Base-by-base conservation (phyloP, 2,888 invertebrate species). In the Ichneumoninae sp. region DNA sequence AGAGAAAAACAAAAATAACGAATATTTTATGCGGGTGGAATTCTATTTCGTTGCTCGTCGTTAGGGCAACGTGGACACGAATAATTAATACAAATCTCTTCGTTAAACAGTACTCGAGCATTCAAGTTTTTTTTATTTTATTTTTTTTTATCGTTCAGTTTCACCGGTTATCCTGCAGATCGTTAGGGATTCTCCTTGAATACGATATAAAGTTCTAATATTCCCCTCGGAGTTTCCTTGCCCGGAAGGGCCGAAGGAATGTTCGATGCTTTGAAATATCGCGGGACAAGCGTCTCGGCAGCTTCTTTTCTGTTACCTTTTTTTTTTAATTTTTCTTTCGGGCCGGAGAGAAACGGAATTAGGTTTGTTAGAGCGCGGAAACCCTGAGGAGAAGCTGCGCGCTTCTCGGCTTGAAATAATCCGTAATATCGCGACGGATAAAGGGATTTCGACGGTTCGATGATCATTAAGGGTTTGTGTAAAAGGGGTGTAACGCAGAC, bases 401-500 rank as follows among this genome's bases (percentile, higher is more conserved):
- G 70, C 36, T 65, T 52, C 40, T 65, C 52, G 65, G 19, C 70
- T 40, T 71, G 54, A 79, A 79, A 79, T 79, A 79, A 79, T 79
- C 71, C 71, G 63, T 65, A 71, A 65, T 65, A 76, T 73, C n/a
- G 70, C 65, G 70, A 71, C 81, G 76, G 50, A 75, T 74, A 78
- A 70, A 63, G 60, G 63, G 60, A 22, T 63, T 69, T 63, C 26
- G 19, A 36, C 50, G 13, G 36, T 65, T 65, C 79, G 63, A 71
- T 71, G 79, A 65, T 79, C 71, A 54, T 79, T 71, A 79, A 75
- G 81, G 80, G 80, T 77, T 81, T 66, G 85, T 88, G 89, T 90
- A 90, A 91, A 91, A 91, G 90, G 90, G 90, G 90, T 90, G 89
- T 89, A 52, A 89, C 89, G 90, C 91, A 90, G 44, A 44, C 26